These are phyloP conservation scores for Cydia amplana DNA, from an alignment of 1,140 invertebrate genomes.

Conservation along the genomic window DNA sequence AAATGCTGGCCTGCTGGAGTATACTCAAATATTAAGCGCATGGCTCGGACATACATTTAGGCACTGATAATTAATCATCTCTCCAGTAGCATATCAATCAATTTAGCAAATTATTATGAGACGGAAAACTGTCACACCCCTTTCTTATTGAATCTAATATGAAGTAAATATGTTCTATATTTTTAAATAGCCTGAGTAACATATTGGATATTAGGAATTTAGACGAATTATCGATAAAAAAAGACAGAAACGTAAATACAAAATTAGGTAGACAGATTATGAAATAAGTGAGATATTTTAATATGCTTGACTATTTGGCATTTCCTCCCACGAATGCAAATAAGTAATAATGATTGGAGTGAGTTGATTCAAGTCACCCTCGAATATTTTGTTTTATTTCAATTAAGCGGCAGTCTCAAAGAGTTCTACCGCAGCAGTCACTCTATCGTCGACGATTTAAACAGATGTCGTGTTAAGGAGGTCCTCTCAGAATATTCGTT, in stretches of 20 bases:
- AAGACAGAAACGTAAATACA: neutral
- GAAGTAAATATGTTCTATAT: neutral
- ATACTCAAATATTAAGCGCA: conserved; percentile 19
- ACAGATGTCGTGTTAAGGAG: conserved; percentile 81
- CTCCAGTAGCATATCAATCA: conserved; percentile 67
- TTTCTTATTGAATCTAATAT: conserved; percentile 46
- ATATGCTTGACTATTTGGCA: neutral
- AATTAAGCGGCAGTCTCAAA: conserved; percentile 77
- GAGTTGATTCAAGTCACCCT: conserved; percentile 40
- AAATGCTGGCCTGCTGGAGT: conserved; percentile 21
- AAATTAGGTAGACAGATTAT: conserved; percentile 17
- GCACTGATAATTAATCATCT: conserved; percentile 64
- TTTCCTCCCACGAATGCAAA: conserved; percentile 30
- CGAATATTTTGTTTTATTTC: conserved; percentile 72
- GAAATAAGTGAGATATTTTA: conserved; percentile 20
- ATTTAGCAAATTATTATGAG: conserved; percentile 66
- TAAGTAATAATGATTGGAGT: conserved; percentile 19
- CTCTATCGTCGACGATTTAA: conserved; percentile 78
- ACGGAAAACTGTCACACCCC: conserved; percentile 54
- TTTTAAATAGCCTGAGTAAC: neutral
- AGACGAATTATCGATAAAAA: too few relatives aligned
- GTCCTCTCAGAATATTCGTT: conserved; percentile 76
- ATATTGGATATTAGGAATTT: too few relatives aligned
- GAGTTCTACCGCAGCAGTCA: conserved; percentile 72
- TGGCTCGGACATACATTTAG: conserved; percentile 55